Percentiles rank a stretch among this genome's conserved stretches.
phyloP scores from a whole-genome alignment of 1,140 invertebrate genomes.

The Penaeus chinensis region DNA sequence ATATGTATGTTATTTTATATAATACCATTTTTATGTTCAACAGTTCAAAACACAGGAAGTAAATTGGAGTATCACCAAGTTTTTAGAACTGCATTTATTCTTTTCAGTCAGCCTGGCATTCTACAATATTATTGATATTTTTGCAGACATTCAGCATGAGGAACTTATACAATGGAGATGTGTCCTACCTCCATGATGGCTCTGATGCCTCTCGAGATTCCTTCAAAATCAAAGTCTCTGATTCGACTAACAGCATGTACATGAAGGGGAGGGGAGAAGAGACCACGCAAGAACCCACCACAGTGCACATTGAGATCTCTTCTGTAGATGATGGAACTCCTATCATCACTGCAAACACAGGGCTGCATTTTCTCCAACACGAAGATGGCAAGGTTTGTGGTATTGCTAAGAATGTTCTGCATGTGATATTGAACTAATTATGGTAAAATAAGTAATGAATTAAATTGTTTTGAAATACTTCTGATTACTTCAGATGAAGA shows the following conservation, averaged over 20 bases:
- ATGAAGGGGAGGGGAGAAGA: constrained; percentile 3
- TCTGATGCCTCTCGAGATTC: constrained; percentile 31
- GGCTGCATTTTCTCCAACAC: constrained; percentile 49
- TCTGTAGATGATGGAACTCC: constrained; percentile 49
- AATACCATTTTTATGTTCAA: neutral
- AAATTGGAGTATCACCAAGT: no score
- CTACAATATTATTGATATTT: neutral
- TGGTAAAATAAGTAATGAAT: no score
- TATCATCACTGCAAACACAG: constrained; percentile 42
- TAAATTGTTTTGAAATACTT: no score
- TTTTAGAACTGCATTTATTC: no score
- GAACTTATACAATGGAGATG: constrained; percentile 49
- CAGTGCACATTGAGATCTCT: constrained; percentile 41
- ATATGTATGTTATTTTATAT: neutral
- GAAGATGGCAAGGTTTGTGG: constrained; percentile 37
- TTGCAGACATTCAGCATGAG: constrained; percentile 57
- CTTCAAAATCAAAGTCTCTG: constrained; percentile 47
- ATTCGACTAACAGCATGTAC: constrained; percentile 47
- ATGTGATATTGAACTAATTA: no score
- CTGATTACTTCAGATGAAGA: no score
- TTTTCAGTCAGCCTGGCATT: no score
- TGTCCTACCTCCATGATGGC: constrained; percentile 61
- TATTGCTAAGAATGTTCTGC: no score
- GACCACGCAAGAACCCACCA: constrained; percentile 14
- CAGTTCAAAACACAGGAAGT: neutral